These are phyloP conservation scores for Alauda arvensis DNA, from an alignment of 2,797 vertebrate species.

Conservation along the genomic window DNA sequence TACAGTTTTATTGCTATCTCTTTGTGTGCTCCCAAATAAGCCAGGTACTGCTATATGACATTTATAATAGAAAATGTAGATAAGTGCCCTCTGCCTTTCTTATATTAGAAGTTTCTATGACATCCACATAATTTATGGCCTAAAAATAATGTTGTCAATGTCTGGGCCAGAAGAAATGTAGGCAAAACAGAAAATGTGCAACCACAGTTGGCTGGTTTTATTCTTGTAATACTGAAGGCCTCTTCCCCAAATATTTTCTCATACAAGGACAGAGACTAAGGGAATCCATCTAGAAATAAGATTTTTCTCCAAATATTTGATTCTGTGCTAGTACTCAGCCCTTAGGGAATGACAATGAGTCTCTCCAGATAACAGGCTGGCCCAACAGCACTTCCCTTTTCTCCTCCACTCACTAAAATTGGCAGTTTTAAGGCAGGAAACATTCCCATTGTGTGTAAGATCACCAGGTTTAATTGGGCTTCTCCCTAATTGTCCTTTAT, in stretches of 20 bases:
- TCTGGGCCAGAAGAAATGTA: background rate
- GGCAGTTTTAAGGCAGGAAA: background rate
- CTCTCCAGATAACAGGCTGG: background rate
- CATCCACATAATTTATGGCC: background rate
- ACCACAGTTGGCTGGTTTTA: background rate
- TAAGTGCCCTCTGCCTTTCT: background rate
- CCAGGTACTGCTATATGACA: background rate
- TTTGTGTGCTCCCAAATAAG: background rate
- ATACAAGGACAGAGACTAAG: background rate
- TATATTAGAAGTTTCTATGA: background rate
- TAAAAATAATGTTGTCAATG: background rate
- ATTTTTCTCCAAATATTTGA: background rate
- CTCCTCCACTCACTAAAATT: background rate
- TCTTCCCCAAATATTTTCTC: background rate
- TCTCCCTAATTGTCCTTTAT: background rate
- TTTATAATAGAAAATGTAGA: background rate
- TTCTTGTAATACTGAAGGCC: background rate
- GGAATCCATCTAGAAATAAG: background rate
- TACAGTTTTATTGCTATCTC: background rate
- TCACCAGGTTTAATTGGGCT: background rate
- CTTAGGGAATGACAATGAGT: background rate
- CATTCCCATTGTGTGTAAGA: background rate
- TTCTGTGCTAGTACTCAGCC: background rate
- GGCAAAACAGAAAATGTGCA: background rate
- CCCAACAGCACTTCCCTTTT: background rate